These are phyloP conservation scores for Fulica atra DNA, from an alignment of 2,113 vertebrate genomes.

Conservation along the genomic window DNA sequence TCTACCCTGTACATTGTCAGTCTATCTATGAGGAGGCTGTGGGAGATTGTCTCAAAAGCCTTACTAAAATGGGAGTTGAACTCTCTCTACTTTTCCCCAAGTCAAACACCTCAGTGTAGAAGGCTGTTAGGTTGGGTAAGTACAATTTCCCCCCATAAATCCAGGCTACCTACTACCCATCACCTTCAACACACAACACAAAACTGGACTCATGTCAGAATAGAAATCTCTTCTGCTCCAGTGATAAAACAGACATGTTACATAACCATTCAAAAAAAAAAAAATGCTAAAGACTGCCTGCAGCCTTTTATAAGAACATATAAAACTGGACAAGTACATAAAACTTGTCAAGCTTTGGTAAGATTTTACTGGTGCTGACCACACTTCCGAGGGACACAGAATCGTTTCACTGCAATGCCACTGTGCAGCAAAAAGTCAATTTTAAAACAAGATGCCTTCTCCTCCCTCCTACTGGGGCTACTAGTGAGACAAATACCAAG, in stretches of 20 bases:
- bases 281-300: background rate
- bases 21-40: accelerated
- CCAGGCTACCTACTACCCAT: background rate
- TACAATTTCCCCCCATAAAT: background rate
- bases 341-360: background rate
- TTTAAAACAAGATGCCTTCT: background rate
- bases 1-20: background rate
- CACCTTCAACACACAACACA: background rate
- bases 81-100: background rate
- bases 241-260: background rate
- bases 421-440: background rate
- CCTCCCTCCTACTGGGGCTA: background rate
- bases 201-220: background rate
- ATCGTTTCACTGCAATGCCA: background rate
- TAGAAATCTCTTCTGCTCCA: background rate
- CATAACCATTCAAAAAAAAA: background rate
- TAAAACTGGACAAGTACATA: background rate
- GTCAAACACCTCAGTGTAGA: background rate
- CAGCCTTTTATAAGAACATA: background rate
- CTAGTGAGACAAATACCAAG: background rate
- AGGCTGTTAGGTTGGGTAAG: background rate
- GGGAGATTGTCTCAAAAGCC: background rate
- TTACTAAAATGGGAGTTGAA: background rate
- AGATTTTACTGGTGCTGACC: background rate
- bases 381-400: background rate